Evolutionary conservation across 2,888 invertebrate genomes (phyloP), one percentile per base, ranked within the genome.

Genomic region (Dasypolia templi): DNA sequence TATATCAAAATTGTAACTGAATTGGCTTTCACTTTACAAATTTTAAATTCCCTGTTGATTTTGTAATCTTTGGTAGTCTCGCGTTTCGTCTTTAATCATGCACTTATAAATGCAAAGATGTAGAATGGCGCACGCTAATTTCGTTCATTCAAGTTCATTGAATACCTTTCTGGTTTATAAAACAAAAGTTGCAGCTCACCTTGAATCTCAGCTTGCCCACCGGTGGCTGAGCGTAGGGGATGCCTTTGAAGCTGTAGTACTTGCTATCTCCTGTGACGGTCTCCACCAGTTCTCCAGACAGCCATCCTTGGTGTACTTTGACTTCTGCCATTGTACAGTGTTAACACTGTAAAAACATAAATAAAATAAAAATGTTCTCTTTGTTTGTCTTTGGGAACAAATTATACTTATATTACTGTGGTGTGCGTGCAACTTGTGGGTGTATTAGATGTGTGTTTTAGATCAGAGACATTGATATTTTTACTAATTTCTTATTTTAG

Each of bases 151-250:
- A 14, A 11, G 49, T 39, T 35, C 12, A 19, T 35, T n/a, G 12
- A n/a, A 5, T 14, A 29, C 1, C 17, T 19, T n/a, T 46, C 19
- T 29, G 6, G 19, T 39, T 44, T 61, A 22, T 17, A 39, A 26
- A 42, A 49, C 7, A 11, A 17, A n/a, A 17, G 9, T 44, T 58
- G 22, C 2, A 32, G 35, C 55, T 75, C 72, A 96, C 96, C 94
- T 95, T 93, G 78, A 96, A 96, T 83, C 96, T 89, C 0, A 96
- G 89, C 72, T 94, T 87, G 1, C 94, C 94, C 0, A 96, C 14
- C 0, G 96, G 96, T 19, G 96, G 96, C 49, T 91, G 86, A 0
- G 96, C 96, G 65, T 95, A 96, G 2, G 96, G 96, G 53, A 96
- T 94, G 35, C 96, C 96, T 75, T 92, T 92, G 73, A 92, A 92